Base-by-base conservation (phyloP, 2,888 invertebrate species). In the Gonocerus acuteangulatus region DNA sequence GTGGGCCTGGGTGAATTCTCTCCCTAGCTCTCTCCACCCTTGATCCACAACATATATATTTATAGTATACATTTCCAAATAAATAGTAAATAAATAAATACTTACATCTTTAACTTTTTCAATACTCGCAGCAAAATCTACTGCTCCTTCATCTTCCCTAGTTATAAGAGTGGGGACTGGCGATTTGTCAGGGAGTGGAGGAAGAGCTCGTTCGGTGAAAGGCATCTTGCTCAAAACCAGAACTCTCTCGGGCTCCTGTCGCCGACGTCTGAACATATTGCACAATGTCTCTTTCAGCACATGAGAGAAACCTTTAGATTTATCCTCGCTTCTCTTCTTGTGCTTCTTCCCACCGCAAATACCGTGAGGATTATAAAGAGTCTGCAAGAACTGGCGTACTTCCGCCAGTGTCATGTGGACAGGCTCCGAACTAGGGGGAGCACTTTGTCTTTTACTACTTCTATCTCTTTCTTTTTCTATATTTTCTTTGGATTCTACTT, bases 71-170 rank as follows among this genome's bases (percentile, higher is more conserved):
- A n/a, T n/a, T n/a, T n/a, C n/a, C n/a, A n/a, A n/a, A n/a, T n/a
- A n/a, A n/a, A n/a, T n/a, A n/a, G n/a, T n/a, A n/a, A n/a, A n/a
- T n/a, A n/a, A n/a, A n/a, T n/a, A n/a, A 9, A 4, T 63, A 82
- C 88, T 82, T 78, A 92, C 92, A 78, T 93, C 91, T 81, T 93
- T 93, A 58, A 94, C 93, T 80, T 88, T 89, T 74, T 92, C 89
- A 71, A 94, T 90, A 69, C 91, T 93, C 23, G 89, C 87, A 42
- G 92, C 89, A 75, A 93, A 93, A 74, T 93, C 92, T 75, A 87
- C 82, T 44, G 82, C 78, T 44, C 82, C 78, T 54, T 81, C 80
- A 48, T 81, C 79, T 3, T 75, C 76, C 11, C 71, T 73, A 68
- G 71, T 54, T 18, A 66, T 61, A 23, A 64, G 62, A 2, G 67